A percentile compares a stretch with the other conserved stretches of the same genome.
These are phyloP conservation scores for Anthoscopus minutus DNA, from an alignment of 2,113 vertebrate species.

Conservation along the genomic window DNA sequence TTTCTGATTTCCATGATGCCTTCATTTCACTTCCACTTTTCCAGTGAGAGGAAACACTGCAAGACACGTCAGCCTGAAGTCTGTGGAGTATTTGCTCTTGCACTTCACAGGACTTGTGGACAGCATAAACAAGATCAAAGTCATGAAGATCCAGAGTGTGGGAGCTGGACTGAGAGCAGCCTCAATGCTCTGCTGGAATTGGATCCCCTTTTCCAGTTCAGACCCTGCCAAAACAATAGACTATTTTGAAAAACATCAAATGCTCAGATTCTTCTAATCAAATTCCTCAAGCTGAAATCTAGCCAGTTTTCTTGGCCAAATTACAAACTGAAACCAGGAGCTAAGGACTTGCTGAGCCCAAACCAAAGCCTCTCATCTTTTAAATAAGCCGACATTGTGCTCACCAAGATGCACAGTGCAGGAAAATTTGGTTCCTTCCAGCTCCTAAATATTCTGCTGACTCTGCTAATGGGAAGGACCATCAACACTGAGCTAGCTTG, in stretches of 20 bases:
- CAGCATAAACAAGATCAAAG: not conserved
- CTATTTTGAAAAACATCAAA: not conserved
- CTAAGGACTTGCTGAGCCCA: not conserved
- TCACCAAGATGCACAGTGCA: not conserved
- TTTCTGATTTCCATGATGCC: not conserved
- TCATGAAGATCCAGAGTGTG: not conserved
- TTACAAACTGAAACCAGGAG: not conserved
- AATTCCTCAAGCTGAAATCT: not conserved
- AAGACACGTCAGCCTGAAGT: not conserved
- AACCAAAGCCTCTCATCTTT: not conserved
- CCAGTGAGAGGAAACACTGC: not conserved
- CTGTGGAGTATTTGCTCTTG: not conserved
- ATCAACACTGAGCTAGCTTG: not conserved
- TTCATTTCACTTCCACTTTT: not conserved
- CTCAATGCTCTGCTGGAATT: not conserved
- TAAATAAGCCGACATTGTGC: not conserved
- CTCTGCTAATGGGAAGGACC: not conserved
- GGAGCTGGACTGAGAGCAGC: not conserved
- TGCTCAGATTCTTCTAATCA: not conserved
- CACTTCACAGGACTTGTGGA: not conserved
- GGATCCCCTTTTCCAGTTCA: not conserved
- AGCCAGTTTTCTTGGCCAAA: not conserved
- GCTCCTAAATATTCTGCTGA: not conserved
- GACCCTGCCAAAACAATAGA: not conserved
- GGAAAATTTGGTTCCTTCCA: not conserved